phyloP scores from a whole-genome alignment of 2,797 vertebrate species.

The Champsocephalus gunnari region DNA sequence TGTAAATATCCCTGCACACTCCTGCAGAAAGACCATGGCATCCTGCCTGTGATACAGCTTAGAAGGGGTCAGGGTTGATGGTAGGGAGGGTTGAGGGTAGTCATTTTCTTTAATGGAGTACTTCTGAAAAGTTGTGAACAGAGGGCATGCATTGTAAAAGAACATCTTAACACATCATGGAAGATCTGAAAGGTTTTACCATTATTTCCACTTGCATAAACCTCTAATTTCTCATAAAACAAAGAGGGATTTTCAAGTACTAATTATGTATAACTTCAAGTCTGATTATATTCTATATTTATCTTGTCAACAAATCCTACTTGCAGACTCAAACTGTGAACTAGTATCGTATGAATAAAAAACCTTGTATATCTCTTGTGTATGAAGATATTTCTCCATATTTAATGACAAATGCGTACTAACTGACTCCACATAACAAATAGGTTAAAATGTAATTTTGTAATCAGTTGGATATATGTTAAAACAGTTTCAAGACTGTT shows the following conservation, averaged over 20 bases:
- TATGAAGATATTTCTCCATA: too few relatives aligned
- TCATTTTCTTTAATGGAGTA: conserved; percentile 14
- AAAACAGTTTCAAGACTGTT: too few relatives aligned
- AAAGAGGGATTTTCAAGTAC: neutral
- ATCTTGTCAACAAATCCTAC: neutral
- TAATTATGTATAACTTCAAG: neutral
- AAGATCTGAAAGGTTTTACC: neutral
- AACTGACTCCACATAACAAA: too few relatives aligned
- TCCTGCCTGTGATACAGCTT: conserved; percentile 10
- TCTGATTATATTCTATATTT: neutral
- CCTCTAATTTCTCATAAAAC: neutral
- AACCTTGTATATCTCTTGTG: too few relatives aligned
- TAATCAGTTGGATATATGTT: too few relatives aligned
- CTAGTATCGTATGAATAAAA: too few relatives aligned
- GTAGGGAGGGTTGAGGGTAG: neutral
- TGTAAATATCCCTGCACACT: conserved; percentile 15
- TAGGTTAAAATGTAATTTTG: too few relatives aligned
- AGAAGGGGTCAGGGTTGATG: neutral
- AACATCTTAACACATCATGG: neutral
- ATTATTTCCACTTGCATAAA: neutral
- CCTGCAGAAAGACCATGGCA: neutral
- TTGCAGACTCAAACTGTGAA: neutral
- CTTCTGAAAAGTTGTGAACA: conserved; percentile 19
- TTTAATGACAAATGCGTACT: too few relatives aligned
- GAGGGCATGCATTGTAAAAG: neutral